phyloP scores from a whole-genome alignment of 2,797 vertebrate species.

The Tadarida brasiliensis region DNA sequence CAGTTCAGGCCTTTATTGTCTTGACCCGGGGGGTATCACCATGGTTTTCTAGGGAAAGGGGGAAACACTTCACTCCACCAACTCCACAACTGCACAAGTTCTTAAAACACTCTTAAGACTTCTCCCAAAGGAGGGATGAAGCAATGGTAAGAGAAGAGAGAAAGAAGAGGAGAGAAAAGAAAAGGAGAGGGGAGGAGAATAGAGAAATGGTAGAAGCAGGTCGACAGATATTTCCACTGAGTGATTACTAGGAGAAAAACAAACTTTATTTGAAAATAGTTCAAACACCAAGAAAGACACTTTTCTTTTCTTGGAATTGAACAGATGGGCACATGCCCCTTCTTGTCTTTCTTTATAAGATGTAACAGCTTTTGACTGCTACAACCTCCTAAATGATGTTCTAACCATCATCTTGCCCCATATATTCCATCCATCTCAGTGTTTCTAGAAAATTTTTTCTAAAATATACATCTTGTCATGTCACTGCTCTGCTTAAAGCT shows the following conservation, averaged over 20 bases:
- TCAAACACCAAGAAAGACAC: neutral
- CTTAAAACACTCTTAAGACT: neutral
- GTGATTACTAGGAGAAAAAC: neutral
- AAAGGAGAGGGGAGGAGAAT: neutral
- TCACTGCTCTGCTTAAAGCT: neutral
- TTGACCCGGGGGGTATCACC: neutral
- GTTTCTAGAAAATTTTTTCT: neutral
- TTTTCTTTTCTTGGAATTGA: neutral
- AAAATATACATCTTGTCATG: neutral
- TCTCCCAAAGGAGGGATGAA: neutral
- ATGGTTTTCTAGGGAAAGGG: slow-evolving; percentile 8
- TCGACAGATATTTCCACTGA: neutral
- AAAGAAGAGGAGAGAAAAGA: neutral
- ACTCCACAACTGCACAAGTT: neutral
- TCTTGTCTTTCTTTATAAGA: neutral
- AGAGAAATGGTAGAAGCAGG: neutral
- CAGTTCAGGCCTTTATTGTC: neutral
- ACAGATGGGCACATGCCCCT: neutral
- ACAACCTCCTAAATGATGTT: neutral
- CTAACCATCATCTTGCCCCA: neutral
- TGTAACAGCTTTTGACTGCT: neutral
- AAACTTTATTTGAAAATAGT: neutral
- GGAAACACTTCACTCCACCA: neutral
- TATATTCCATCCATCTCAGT: neutral
- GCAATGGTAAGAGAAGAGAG: neutral